Evolutionary conservation across 2,888 invertebrate species (phyloP), one percentile per base, ranked within the genome.

Genomic region (Hipparchia semele): DNA sequence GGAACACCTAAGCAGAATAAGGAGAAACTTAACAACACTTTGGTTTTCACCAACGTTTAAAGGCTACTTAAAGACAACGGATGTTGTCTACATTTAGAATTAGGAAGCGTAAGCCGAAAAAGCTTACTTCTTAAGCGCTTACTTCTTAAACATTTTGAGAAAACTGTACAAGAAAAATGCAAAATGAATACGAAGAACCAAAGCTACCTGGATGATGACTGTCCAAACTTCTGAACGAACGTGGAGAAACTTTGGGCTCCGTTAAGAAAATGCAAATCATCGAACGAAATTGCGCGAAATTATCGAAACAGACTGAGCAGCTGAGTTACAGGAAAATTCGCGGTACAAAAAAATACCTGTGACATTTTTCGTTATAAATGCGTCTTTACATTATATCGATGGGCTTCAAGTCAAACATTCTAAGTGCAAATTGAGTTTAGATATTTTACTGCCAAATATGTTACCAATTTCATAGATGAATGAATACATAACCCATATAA

Each of bases 191-290:
- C 1, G 39, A 39, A 33, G 62, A 62, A 1, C 13, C 8, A 59
- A 64, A n/a, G 70, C 54, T 65, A 64, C 64, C 64, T 64, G 64
- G 9, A 8, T 51, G 23, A 64, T 51, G 64, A 13, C 65, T 65
- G 64, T 51, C 64, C 53, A 51, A 65, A 65, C 64, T 65, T 58
- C 51, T 53, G 12, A 65, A 53, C 65, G 65, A 65, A 65, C 65
- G 33, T 65, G 53, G 33, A 53, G 53, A 53, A 65, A 65, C 53
- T 65, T 64, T 23, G 65, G 53, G 33, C 65, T 65, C 13, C 65
- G 64, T 64, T 33, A 51, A 53, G 65, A 65, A 65, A 65, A 53
- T 53, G 65, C 65, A 65, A 65, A 39, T 65, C 65, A 65, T 65
- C 3, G 53, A 53, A 39, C 65, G 33, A 53, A 65, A 65, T 65